Percentiles rank a stretch among this genome's conserved stretches.
phyloP scores from a whole-genome alignment of 2,797 vertebrate species.

The Eidolon dupreanum region DNA sequence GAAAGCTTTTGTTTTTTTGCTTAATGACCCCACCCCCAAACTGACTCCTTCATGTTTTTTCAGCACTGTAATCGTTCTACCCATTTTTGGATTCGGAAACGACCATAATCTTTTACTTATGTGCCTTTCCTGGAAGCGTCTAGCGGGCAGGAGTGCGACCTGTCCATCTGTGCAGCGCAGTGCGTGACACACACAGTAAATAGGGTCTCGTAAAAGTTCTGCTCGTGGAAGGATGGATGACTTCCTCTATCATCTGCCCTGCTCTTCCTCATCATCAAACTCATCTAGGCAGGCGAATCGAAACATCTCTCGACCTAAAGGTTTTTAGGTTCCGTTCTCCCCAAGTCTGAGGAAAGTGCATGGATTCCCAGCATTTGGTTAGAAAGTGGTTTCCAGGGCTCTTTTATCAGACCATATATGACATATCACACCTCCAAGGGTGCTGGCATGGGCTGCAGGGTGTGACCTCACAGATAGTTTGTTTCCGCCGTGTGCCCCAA shows the following conservation, averaged over 20 bases:
- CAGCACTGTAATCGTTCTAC: not conserved
- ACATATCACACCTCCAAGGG: not conserved
- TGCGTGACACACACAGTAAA: not conserved
- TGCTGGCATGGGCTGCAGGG: conserved; percentile 34
- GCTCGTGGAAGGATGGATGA: not conserved
- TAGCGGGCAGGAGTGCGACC: not conserved
- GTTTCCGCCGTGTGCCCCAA: conserved; percentile 68
- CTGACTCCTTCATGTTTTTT: not conserved
- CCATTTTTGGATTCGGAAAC: not conserved
- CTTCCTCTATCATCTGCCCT: not conserved
- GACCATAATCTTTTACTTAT: not conserved
- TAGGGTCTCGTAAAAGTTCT: not conserved
- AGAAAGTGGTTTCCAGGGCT: conserved; percentile 9
- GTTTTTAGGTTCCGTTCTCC: not conserved
- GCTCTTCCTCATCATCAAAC: not conserved
- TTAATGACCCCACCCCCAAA: not conserved
- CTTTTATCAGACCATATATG: not conserved
- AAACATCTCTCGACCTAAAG: not conserved
- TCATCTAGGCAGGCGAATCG: not conserved
- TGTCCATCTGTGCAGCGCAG: not conserved
- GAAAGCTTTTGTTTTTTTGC: not conserved
- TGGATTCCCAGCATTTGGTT: not conserved
- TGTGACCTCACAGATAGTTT: conserved; percentile 73
- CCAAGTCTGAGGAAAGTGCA: not conserved
- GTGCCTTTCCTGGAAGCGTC: not conserved